Evolutionary conservation across 92 coral and sea anemone genomes (phyloP).

Genomic region (Palythoa heliodiscus): DNA sequence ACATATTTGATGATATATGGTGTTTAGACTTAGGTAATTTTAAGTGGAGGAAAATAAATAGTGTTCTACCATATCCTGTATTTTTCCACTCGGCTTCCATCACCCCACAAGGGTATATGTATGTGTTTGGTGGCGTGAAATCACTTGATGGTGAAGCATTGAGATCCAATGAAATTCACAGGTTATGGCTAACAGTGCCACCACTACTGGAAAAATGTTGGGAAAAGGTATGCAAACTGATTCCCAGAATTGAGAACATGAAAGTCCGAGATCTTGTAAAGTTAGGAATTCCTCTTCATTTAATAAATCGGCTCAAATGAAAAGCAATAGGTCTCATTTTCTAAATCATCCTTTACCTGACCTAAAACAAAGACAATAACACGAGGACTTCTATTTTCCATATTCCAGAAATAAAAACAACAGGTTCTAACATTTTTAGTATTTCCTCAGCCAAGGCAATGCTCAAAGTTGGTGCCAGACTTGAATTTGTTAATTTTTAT

Average conservation of each 20-base stretch:
- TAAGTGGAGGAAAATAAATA: constrained; percentile 74
- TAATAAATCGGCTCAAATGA: constrained; percentile 38
- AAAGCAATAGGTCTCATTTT: background rate
- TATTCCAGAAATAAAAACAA: no score
- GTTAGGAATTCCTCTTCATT: constrained; percentile 66
- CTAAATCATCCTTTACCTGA: no score
- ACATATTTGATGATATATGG: constrained; percentile 88
- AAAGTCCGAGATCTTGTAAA: constrained; percentile 39
- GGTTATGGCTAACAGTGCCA: constrained; percentile 78
- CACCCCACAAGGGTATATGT: constrained; percentile 90
- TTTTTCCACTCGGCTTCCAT: constrained; percentile 95
- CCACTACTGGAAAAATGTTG: constrained; percentile 70
- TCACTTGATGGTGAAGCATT: constrained; percentile 58
- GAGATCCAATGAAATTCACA: constrained; percentile 79
- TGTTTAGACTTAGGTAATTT: constrained; percentile 74
- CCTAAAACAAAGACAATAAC: no score
- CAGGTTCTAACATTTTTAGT: no score
- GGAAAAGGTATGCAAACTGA: constrained; percentile 57
- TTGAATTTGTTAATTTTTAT: no score
- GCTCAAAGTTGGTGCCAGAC: no score
- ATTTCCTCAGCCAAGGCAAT: no score
- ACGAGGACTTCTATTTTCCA: no score
- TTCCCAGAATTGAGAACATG: constrained; percentile 45
- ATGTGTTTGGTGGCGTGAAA: constrained; percentile 92
- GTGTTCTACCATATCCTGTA: constrained; percentile 81